Percentiles rank a stretch among this genome's conserved stretches.
These are phyloP conservation scores for Nyctibius grandis DNA, from an alignment of 2,797 vertebrate genomes.

Conservation along the genomic window DNA sequence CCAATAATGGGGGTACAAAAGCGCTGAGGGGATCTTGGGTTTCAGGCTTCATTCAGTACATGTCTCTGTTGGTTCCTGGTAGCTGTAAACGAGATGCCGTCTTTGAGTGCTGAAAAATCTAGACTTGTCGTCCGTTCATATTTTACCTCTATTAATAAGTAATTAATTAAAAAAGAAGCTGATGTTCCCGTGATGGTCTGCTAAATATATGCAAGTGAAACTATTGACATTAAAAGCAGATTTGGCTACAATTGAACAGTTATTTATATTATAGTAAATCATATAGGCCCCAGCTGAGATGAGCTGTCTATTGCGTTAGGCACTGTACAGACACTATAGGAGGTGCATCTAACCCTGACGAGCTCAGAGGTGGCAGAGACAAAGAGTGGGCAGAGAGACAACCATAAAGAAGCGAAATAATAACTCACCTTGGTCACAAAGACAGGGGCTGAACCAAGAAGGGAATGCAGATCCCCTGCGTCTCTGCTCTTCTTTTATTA, in stretches of 20 bases:
- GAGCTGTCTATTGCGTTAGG: neutral
- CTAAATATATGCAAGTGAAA: slow-evolving; percentile 29
- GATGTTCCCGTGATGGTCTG: slow-evolving; percentile 4
- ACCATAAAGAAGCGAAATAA: neutral
- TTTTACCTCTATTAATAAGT: slow-evolving; percentile 58
- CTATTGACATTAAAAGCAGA: slow-evolving; percentile 39
- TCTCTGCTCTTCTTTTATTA: neutral
- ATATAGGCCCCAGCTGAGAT: neutral
- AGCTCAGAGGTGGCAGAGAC: neutral
- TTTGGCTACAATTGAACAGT: slow-evolving; percentile 14
- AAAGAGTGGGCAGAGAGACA: neutral
- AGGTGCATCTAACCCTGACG: neutral
- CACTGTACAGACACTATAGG: neutral
- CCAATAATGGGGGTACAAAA: neutral
- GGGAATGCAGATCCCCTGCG: neutral
- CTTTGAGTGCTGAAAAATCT: slow-evolving; percentile 7
- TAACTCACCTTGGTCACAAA: neutral
- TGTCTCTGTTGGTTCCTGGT: neutral
- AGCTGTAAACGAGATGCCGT: neutral
- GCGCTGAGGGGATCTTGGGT: neutral
- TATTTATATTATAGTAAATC: slow-evolving; percentile 43
- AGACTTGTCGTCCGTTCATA: neutral
- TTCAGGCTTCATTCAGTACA: neutral
- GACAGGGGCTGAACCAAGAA: neutral
- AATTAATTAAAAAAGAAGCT: slow-evolving; percentile 53